phyloP scores from a whole-genome alignment of 2,888 invertebrate genomes.

The Chrysodeixis includens region DNA sequence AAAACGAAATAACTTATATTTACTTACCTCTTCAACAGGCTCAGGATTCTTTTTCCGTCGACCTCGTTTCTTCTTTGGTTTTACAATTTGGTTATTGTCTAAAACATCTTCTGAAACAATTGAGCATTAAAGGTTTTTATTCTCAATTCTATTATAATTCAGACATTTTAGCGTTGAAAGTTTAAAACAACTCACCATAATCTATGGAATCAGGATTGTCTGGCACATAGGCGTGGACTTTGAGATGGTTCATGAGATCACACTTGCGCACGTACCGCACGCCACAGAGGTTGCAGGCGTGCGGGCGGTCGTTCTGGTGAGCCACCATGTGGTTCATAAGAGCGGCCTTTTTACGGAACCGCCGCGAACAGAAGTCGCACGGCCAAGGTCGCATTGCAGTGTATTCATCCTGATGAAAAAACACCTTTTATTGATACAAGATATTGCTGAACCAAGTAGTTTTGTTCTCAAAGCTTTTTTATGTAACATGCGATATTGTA shows the following conservation, averaged over 20 bases:
- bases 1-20: neutral
- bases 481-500: neutral
- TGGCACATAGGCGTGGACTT: conserved; percentile 94
- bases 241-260: conserved; percentile 95
- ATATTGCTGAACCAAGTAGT: too few relatives aligned
- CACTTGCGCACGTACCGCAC: conserved; percentile 94
- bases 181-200: conserved; percentile 72
- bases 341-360: conserved; percentile 95
- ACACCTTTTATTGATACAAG: too few relatives aligned
- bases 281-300: conserved; percentile 95
- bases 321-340: conserved; percentile 96
- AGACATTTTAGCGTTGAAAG: too few relatives aligned
- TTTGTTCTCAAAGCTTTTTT: neutral
- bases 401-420: conserved; percentile 89
- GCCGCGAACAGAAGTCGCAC: conserved; percentile 95
- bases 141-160: neutral
- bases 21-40: conserved; percentile 71
- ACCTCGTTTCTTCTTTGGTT: conserved; percentile 85
- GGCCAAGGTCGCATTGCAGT: conserved; percentile 94
- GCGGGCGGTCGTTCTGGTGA: conserved; percentile 95
- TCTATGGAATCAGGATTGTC: conserved; percentile 90
- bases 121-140: neutral
- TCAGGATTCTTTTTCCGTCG: conserved; percentile 83
- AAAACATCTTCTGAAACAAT: conserved; percentile 77
- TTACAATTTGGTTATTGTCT: conserved; percentile 75